Conservation (phyloP, 2,797 vertebrate genomes). For the Tachyglossus aculeatus region DNA sequence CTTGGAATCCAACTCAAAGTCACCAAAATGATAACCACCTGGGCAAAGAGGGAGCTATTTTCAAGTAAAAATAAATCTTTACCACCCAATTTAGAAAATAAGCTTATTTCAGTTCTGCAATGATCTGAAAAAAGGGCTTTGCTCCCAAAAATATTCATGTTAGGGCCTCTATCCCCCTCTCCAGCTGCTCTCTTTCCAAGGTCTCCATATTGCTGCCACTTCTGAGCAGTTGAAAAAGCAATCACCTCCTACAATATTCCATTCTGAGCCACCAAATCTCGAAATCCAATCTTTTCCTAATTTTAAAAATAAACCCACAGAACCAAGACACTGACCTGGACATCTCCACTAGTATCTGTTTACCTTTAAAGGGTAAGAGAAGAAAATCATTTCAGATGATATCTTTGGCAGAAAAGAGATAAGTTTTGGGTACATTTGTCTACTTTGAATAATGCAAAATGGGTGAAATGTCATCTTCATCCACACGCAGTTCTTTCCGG, state of each 20-base stretch:
- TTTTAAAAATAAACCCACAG: too few relatives aligned
- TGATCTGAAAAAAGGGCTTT: neutral
- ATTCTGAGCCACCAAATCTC: neutral
- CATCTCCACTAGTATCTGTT: conserved; percentile 73
- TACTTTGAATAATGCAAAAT: too few relatives aligned
- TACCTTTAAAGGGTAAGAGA: conserved; percentile 65
- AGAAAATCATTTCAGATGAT: too few relatives aligned
- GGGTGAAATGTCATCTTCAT: too few relatives aligned
- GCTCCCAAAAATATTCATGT: neutral
- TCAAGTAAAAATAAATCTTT: neutral
- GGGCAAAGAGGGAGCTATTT: conserved; percentile 16
- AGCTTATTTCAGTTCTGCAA: neutral
- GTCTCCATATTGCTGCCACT: too few relatives aligned
- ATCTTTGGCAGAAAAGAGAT: too few relatives aligned
- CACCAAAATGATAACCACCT: neutral
- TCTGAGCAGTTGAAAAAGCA: neutral
- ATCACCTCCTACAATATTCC: neutral
- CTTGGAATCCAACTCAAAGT: neutral
- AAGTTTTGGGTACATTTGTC: too few relatives aligned
- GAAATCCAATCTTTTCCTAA: too few relatives aligned
- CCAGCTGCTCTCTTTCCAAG: too few relatives aligned
- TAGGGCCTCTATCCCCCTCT: too few relatives aligned
- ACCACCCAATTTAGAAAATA: neutral
- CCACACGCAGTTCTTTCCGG: too few relatives aligned
- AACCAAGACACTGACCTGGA: conserved; percentile 68